These are phyloP conservation scores for Fratercula arctica DNA, from an alignment of 2,797 vertebrate species.

Conservation along the genomic window DNA sequence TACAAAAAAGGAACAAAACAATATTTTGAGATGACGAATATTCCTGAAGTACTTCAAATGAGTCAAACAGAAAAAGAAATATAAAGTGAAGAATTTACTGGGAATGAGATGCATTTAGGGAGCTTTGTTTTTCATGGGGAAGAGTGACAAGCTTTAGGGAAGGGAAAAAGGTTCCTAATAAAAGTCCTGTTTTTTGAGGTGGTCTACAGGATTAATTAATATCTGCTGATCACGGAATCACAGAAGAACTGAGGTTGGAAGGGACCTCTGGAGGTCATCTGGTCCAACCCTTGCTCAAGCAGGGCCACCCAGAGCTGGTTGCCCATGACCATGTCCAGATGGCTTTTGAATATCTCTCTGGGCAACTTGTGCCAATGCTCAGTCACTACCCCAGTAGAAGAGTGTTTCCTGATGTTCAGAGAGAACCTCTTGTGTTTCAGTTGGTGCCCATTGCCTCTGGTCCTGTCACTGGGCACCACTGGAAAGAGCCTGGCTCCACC, in stretches of 20 bases:
- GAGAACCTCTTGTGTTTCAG: background rate
- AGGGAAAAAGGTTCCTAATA: background rate
- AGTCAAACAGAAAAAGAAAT: background rate
- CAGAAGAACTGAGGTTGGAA: background rate
- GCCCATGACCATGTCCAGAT: background rate
- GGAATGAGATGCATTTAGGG: background rate
- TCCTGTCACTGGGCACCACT: background rate
- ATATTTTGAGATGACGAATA: background rate
- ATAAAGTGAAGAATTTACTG: background rate
- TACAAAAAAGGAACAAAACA: background rate
- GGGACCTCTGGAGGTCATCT: background rate
- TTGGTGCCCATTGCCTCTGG: background rate
- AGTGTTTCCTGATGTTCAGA: background rate
- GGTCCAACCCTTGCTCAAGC: background rate
- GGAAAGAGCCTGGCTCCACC: background rate
- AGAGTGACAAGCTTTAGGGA: background rate
- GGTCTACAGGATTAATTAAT: background rate
- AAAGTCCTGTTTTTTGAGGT: background rate
- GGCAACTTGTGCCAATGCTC: background rate
- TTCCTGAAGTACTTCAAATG: background rate
- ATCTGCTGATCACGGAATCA: background rate
- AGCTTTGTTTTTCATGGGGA: background rate
- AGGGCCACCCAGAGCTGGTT: background rate
- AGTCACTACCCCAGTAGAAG: background rate
- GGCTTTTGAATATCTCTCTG: background rate